phyloP scores from a whole-genome alignment of 2,888 invertebrate species.

The Calliphora vomitoria region DNA sequence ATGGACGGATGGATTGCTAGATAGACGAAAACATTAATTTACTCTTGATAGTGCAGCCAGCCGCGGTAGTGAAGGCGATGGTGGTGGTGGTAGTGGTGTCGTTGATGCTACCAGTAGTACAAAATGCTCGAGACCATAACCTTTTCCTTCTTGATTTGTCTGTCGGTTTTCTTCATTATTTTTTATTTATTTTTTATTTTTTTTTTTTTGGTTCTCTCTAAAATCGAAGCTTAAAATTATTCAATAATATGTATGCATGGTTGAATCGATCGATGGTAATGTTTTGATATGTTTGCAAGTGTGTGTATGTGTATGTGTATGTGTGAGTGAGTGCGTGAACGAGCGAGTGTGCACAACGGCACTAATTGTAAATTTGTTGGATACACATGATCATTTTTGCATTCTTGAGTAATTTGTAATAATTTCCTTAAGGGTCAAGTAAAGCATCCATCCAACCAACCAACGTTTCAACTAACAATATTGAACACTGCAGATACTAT shows the following conservation, averaged over 20 bases:
- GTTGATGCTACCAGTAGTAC: conserved; percentile 27
- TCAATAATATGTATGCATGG: conserved; percentile 66
- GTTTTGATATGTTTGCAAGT: not conserved
- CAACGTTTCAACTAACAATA: conserved; percentile 9
- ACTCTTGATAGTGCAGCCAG: conserved; percentile 50
- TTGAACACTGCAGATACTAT: not conserved
- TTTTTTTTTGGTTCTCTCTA: conserved; percentile 11
- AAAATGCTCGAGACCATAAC: conserved; percentile 33
- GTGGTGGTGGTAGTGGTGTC: not conserved
- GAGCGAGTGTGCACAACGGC: conserved; percentile 77
- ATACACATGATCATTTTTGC: conserved; percentile 84
- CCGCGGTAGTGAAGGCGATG: conserved; percentile 3
- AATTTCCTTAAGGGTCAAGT: conserved; percentile 83
- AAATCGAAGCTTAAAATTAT: conserved; percentile 55
- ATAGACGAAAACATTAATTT: conserved; percentile 67
- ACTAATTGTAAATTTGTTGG: conserved; percentile 83
- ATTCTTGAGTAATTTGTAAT: conserved; percentile 84
- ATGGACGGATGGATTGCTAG: conserved; percentile 62
- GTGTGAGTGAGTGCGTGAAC: conserved; percentile 48
- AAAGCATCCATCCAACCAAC: conserved; percentile 25
- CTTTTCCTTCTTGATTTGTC: conserved; percentile 45
- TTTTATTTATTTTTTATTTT: not conserved
- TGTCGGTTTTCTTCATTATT: not conserved
- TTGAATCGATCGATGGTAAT: conserved; percentile 50
- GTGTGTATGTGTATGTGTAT: conserved; percentile 3